Percentiles rank a stretch among this genome's conserved stretches.
phyloP scores from a whole-genome alignment of 2,113 vertebrate genomes.

The Danionella cerebrum region DNA sequence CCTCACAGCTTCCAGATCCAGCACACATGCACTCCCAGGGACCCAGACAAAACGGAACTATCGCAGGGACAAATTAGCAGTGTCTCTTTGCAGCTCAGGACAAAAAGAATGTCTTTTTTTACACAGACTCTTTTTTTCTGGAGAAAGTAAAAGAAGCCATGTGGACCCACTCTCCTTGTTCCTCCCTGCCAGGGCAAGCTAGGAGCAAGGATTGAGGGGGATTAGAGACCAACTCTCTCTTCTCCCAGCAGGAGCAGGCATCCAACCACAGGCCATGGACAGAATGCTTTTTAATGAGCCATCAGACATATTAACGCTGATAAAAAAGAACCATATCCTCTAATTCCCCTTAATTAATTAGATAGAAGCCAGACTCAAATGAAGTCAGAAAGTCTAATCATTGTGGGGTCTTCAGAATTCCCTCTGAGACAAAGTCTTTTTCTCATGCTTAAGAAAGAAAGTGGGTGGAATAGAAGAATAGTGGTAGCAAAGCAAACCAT shows the following conservation, averaged over 20 bases:
- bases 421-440: no score
- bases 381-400: constrained; percentile 27
- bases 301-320: constrained; percentile 41
- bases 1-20: constrained; percentile 12
- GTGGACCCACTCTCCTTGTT: not conserved
- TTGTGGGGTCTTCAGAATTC: no score
- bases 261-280: constrained; percentile 16
- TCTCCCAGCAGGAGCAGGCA: constrained; percentile 1
- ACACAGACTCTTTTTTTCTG: constrained; percentile 7
- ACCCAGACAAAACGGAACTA: constrained; percentile 20
- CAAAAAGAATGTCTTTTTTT: constrained; percentile 17
- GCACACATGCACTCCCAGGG: not conserved
- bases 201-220: not conserved
- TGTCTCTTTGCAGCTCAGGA: not conserved
- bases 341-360: constrained; percentile 49
- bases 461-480: no score
- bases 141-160: not conserved
- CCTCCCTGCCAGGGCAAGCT: constrained; percentile 3
- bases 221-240: constrained; percentile 1
- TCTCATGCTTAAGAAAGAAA: no score
- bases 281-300: constrained; percentile 44
- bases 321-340: constrained; percentile 29
- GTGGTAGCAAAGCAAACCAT: no score
- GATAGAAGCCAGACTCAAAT: constrained; percentile 43
- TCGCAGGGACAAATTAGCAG: constrained; percentile 28